phyloP scores from a whole-genome alignment of 1,140 invertebrate genomes.

The Ceratina japonica region DNA sequence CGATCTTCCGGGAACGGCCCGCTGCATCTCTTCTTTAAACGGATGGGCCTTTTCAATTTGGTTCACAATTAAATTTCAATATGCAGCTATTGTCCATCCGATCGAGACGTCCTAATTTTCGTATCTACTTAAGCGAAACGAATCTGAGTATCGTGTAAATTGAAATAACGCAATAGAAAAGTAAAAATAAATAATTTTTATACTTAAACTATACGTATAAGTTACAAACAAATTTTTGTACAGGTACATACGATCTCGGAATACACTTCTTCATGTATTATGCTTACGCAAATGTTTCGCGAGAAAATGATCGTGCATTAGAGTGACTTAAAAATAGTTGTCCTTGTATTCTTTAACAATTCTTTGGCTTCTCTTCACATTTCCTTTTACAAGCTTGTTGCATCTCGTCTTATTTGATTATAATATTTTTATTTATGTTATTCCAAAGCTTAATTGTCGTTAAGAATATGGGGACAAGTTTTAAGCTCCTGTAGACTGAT shows the following conservation, averaged over 20 bases:
- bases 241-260: constrained; percentile 13
- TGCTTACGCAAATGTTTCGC: constrained; percentile 2
- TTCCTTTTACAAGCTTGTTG: no score
- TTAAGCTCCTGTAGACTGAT: constrained; percentile 5
- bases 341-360: neutral
- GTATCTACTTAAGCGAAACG: constrained; percentile 6
- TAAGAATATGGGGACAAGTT: neutral
- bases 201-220: constrained; percentile 35
- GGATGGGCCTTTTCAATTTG: no score
- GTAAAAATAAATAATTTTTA: constrained; percentile 48
- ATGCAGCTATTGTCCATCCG: constrained; percentile 10
- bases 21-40: no score
- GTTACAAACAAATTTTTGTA: constrained; percentile 37
- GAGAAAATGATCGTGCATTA: constrained; percentile 3
- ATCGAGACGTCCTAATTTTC: constrained; percentile 37
- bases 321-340: neutral
- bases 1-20: neutral
- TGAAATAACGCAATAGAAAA: constrained; percentile 33
- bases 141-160: constrained; percentile 23
- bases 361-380: no score
- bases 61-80: neutral
- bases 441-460: constrained; percentile 9
- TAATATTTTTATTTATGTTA: constrained; percentile 14
- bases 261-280: constrained; percentile 10
- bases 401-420: no score